Percentiles rank a stretch among this genome's conserved stretches.
Conservation (phyloP, 2,888 invertebrate species). For the Stenodema calcarata region DNA sequence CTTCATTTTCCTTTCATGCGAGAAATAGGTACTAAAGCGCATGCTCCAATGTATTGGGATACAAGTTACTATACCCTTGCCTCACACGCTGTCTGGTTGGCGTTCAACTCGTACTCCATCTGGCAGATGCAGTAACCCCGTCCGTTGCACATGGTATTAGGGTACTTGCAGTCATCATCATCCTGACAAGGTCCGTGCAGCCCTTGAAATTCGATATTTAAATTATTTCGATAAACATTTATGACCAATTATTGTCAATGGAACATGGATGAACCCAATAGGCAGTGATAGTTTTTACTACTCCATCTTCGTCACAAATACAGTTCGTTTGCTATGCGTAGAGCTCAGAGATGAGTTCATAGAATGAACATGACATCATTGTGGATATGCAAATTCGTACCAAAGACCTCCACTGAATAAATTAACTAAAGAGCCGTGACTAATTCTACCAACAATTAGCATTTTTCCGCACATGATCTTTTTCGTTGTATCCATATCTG, state of each 20-base stretch:
- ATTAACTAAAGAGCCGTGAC: not conserved
- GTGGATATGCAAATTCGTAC: not conserved
- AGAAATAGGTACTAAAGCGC: not conserved
- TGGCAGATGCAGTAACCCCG: constrained; percentile 24
- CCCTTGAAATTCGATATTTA: not conserved
- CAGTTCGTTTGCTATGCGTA: too few species aligned
- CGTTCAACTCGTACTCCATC: not conserved
- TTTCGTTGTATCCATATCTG: too few species aligned
- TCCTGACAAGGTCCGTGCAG: constrained; percentile 5
- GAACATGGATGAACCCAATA: too few species aligned
- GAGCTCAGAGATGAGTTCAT: not conserved
- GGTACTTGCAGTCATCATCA: constrained; percentile 29
- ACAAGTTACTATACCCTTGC: not conserved
- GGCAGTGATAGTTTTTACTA: too few species aligned
- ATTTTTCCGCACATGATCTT: too few species aligned
- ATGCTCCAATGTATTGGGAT: not conserved
- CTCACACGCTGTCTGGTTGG: constrained; percentile 14
- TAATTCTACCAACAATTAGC: not conserved
- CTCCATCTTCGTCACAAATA: too few species aligned
- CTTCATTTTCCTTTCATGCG: too few species aligned
- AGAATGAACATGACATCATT: too few species aligned
- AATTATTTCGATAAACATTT: too few species aligned
- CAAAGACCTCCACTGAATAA: not conserved
- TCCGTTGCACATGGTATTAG: constrained; percentile 5
- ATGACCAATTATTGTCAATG: too few species aligned